Base-by-base conservation (phyloP, 2,888 invertebrate genomes). In the Leptinotarsa tumamoca region DNA sequence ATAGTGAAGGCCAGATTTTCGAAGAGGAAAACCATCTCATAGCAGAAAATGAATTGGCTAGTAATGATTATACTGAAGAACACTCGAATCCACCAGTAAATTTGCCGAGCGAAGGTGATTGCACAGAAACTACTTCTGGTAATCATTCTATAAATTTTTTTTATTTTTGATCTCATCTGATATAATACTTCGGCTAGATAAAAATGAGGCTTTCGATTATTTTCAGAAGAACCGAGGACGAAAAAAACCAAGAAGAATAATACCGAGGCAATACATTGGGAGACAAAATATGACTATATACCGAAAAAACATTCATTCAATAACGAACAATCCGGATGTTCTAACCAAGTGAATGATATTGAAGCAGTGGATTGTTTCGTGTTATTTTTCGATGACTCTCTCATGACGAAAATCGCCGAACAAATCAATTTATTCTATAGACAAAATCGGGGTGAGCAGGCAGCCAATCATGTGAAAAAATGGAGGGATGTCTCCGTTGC, bases 401-500 rank as follows among this genome's bases (percentile, higher is more conserved):
- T 72, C 52, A 33, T 72, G 23, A 66, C 63, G 51, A 66, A 63
- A 51, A 66, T 72, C 66, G 66, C 51, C 7, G 67, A 72, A 66
- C 66, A 63, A 51, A 51, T 27, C 15, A 72, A 66, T 66, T 72
- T 72, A 72, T 72, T 63, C 51, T 51, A 72, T 66, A 72, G 51
- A 21, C 72, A 72, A 70, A 70, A 70, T 56, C 56, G 54, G 70
- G 56, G 66, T 52, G 50, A 66, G 50, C 63, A 66, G 52, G 52
- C 50, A 66, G 17, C 66, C 23, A 66, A 50, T 63, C 72, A 75
- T 54, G 21, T 27, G 15, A 77, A 77, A 54, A 72, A 74, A 54
- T 77, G 74, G 74, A 66, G 54, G 21, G 63, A 72, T 72, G 63
- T 72, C 15, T 49, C 68, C 13, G 54, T 66, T 21, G 43, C 67